phyloP scores from a whole-genome alignment of 2,888 invertebrate species.

The Ectemnius lituratus region DNA sequence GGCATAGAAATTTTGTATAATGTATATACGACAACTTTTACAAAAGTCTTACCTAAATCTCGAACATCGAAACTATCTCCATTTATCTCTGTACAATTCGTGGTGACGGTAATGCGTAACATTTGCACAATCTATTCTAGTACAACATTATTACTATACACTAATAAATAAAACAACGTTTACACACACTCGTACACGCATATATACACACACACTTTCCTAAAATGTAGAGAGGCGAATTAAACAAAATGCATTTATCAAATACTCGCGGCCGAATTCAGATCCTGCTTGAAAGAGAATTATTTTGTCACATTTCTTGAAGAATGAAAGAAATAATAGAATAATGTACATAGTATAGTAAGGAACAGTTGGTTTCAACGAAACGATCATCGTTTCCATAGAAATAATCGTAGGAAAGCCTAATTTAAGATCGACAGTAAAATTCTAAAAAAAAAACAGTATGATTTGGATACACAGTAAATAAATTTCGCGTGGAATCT shows the following conservation, averaged over 20 bases:
- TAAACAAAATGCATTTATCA: slow-evolving; percentile 26
- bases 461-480: too few relatives aligned
- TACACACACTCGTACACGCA: slow-evolving; percentile 43
- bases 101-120: slow-evolving; percentile 5
- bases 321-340: not conserved
- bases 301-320: too few relatives aligned
- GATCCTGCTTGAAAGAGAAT: too few relatives aligned
- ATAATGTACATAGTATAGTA: not conserved
- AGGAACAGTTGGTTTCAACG: not conserved
- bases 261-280: not conserved
- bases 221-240: not conserved
- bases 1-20: too few relatives aligned
- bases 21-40: too few relatives aligned
- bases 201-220: slow-evolving; percentile 37
- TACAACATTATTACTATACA: slow-evolving; percentile 32
- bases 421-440: too few relatives aligned
- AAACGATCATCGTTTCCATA: not conserved
- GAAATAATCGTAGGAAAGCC: too few relatives aligned
- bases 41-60: too few relatives aligned
- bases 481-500: too few relatives aligned
- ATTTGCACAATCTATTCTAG: slow-evolving; percentile 30
- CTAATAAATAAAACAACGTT: slow-evolving; percentile 39
- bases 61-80: too few relatives aligned
- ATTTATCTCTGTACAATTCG: not conserved
- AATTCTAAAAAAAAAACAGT: too few relatives aligned